Evolutionary conservation across 2,113 vertebrate genomes (phyloP), one percentile per base, ranked within the genome.

Genomic region (Micronisus gabar): DNA sequence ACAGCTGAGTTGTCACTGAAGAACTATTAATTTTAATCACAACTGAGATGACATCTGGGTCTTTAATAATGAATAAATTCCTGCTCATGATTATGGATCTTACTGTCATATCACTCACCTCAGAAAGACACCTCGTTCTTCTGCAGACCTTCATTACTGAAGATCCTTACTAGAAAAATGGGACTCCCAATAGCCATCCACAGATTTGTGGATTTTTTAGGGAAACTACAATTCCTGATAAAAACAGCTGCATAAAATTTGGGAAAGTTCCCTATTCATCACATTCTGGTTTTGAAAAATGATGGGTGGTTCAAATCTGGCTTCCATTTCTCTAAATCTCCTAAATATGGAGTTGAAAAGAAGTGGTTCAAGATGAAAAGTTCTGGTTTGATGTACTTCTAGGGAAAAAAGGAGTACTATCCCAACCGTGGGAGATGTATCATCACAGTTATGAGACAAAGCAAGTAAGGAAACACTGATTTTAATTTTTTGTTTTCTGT

Each of bases 231-330:
- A 52, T 43, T 85, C 27, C 53, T 90, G 58, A 73, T 15, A 66
- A 88, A 93, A 90, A 53, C 27, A 88, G 53, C 34, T 94, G 62
- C 41, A 76, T 50, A 92, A 82, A 90, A 91, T 90, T 66, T 93
- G 71, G 22, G 36, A n/a, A 91, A 75, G 15, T 58, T 85, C 53
- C 56, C 90, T 70, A 83, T 73, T 79, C 66, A 85, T 38, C 50
- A 82, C 34, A 48, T 65, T 75, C 47, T 61, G 38, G 25, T 53
- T 96, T 73, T 79, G 61, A 91, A 93, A 91, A 93, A 82, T 47
- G 59, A 86, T 16, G 10, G 6, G 27, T 80, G 3, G 19, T 85
- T 87, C 40, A 88, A 94, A 94, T 85, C 21, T 91, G 40, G 27
- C 62, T 86, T 94, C 48, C 17, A 58, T 76, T 92, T 88, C 61